Conservation (phyloP, 2,888 invertebrate species). For the Tromatobia lineatoria region DNA sequence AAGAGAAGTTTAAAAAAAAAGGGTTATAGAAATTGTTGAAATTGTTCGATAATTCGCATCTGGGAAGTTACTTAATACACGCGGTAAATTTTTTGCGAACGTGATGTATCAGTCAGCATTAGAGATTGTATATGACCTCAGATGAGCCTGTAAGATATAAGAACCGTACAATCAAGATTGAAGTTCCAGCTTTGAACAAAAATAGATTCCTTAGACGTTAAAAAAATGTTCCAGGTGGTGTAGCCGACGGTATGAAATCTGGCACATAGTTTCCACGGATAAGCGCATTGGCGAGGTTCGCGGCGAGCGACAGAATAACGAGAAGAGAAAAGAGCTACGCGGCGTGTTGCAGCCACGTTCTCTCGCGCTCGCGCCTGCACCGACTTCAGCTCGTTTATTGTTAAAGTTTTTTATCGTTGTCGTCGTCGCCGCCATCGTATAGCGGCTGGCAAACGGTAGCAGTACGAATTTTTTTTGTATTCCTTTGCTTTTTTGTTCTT, state of each 20-base stretch:
- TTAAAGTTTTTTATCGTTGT: slow-evolving; percentile 38
- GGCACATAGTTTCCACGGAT: slow-evolving; percentile 45
- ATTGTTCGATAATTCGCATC: too few species aligned
- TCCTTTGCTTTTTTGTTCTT: slow-evolving; percentile 18
- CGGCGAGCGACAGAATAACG: slow-evolving; percentile 25
- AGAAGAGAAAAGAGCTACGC: slow-evolving; percentile 28
- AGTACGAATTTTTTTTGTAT: slow-evolving; percentile 38
- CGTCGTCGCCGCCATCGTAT: slow-evolving; percentile 7
- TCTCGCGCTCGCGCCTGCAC: slow-evolving; percentile 35
- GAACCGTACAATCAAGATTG: background rate
- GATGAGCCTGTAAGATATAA: background rate
- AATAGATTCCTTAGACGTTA: background rate
- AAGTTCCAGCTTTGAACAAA: background rate
- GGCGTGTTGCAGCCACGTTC: slow-evolving; percentile 28
- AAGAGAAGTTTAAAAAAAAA: too few species aligned
- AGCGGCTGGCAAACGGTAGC: slow-evolving; percentile 49
- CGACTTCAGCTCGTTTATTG: slow-evolving; percentile 46
- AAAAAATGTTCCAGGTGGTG: slow-evolving; percentile 12
- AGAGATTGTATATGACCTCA: background rate
- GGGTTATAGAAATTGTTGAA: too few species aligned
- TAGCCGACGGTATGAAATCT: slow-evolving; percentile 9
- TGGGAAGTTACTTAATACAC: too few species aligned
- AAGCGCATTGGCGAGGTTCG: slow-evolving; percentile 19
- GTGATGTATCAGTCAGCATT: background rate
- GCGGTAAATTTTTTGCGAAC: background rate